Conservation (phyloP, 2,113 vertebrate species). For the Saiga tatarica region DNA sequence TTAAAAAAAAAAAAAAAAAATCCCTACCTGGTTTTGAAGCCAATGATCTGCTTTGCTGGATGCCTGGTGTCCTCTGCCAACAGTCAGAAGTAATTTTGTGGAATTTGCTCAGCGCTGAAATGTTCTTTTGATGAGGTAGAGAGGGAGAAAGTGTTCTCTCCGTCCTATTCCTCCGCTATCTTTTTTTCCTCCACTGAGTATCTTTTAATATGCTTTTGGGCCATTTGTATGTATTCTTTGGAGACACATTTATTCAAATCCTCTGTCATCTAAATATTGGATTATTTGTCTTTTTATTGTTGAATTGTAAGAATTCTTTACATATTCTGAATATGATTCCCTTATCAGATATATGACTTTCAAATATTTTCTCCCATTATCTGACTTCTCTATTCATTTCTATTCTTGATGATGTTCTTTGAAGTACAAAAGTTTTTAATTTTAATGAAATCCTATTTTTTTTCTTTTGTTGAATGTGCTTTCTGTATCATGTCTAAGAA, state of each 20-base stretch:
- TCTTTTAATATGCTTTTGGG: slow-evolving; percentile 1
- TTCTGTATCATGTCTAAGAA: not conserved
- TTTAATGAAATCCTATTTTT: not conserved
- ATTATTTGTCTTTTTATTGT: not conserved
- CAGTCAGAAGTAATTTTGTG: too few species aligned
- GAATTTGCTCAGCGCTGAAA: too few species aligned
- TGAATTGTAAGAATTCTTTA: not conserved
- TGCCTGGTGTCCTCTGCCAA: too few species aligned
- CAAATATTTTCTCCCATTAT: not conserved
- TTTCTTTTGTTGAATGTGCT: not conserved
- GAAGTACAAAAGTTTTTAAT: not conserved
- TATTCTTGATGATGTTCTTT: not conserved
- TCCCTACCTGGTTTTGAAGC: too few species aligned
- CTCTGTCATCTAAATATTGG: not conserved
- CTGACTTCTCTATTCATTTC: not conserved
- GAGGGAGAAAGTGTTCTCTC: too few species aligned
- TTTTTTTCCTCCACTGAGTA: too few species aligned
- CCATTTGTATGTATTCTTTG: not conserved
- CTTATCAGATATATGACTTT: not conserved
- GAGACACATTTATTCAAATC: not conserved
- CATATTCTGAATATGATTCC: not conserved
- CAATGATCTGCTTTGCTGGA: too few species aligned
- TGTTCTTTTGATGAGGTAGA: too few species aligned
- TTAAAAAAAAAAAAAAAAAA: too few species aligned
- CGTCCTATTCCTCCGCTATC: too few species aligned